These are phyloP conservation scores for Brachionus rotundiformis DNA, from an alignment of 1,140 invertebrate genomes.

Conservation along the genomic window DNA sequence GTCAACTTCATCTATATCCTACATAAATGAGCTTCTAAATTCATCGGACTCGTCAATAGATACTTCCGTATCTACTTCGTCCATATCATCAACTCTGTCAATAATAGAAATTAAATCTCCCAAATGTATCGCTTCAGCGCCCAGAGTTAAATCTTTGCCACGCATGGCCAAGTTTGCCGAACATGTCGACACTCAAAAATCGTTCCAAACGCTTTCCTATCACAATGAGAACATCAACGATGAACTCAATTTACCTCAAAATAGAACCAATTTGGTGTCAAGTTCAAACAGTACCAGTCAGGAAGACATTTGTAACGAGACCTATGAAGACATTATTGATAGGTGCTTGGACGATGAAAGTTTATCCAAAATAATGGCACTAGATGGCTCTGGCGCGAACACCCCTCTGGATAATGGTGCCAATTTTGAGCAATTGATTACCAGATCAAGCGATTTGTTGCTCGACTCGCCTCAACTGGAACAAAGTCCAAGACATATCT, in stretches of 20 bases:
- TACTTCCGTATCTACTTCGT: background rate
- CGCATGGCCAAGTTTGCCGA: background rate
- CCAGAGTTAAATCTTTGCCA: constrained; percentile 11
- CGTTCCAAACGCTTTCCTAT: no score
- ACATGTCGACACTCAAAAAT: background rate
- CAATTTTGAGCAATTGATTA: background rate
- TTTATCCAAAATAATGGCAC: background rate
- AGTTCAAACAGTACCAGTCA: background rate
- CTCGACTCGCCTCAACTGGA: background rate
- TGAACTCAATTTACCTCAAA: background rate
- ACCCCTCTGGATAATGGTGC: background rate
- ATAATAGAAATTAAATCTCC: background rate
- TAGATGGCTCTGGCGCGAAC: background rate
- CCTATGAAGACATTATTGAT: constrained; percentile 20
- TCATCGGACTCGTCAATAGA: background rate
- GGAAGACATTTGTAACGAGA: background rate
- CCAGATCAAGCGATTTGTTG: background rate
- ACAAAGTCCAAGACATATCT: background rate
- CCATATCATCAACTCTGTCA: background rate
- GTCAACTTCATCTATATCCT: constrained; percentile 30
- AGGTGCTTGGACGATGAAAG: constrained; percentile 1
- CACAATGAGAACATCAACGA: background rate
- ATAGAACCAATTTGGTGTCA: background rate
- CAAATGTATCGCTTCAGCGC: background rate
- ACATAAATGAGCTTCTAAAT: constrained; percentile 17